Evolutionary conservation across 2,113 vertebrate species (phyloP).

Genomic region (Fukomys damarensis): DNA sequence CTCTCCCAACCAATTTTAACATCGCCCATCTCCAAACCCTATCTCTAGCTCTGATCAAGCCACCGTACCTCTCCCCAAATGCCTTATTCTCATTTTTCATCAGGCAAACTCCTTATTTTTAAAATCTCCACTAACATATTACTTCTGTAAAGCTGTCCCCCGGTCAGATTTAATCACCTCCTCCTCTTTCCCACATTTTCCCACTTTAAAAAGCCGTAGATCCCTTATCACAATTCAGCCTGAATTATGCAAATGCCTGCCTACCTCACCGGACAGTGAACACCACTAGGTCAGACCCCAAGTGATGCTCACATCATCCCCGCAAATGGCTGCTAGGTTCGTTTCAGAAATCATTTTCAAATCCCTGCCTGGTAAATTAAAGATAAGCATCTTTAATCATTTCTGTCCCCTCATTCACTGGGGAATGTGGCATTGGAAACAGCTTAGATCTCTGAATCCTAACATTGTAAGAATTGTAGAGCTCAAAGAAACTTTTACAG

Average conservation of each 20-base stretch:
- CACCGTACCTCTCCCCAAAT: background rate
- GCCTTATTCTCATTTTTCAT: background rate
- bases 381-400: slow-evolving; percentile 64
- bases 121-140: background rate
- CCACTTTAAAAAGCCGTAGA: slow-evolving; percentile 17
- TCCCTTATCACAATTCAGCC: background rate
- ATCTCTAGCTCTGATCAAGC: background rate
- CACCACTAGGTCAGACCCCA: slow-evolving; percentile 24
- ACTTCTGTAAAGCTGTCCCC: background rate
- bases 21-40: background rate
- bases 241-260: background rate
- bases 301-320: background rate
- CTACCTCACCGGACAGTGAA: background rate
- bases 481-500: slow-evolving; percentile 24
- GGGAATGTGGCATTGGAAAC: background rate
- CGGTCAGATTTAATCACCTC: background rate
- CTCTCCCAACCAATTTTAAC: background rate
- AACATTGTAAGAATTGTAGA: slow-evolving; percentile 20
- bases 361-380: slow-evolving; percentile 46
- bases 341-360: slow-evolving; percentile 60
- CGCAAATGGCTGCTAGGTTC: slow-evolving; percentile 1
- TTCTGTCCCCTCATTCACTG: slow-evolving; percentile 1
- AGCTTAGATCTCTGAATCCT: slow-evolving; percentile 36
- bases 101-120: slow-evolving; percentile 33
- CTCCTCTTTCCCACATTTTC: background rate